Evolutionary conservation across 2,113 vertebrate species (phyloP), one percentile per base, ranked within the genome.

Genomic region (Hiodon tergisus): DNA sequence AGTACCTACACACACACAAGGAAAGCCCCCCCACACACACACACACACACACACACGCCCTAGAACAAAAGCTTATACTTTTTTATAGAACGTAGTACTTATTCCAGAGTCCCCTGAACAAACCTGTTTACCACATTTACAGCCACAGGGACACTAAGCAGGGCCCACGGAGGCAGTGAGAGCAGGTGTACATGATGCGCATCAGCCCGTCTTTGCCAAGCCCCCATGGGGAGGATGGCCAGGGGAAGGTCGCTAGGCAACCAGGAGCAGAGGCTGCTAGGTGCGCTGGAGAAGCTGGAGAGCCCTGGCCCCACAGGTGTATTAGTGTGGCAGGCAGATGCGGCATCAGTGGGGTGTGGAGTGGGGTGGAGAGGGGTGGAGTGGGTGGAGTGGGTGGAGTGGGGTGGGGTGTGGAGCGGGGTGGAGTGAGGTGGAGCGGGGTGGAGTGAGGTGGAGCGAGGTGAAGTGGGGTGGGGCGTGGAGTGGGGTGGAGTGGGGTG

Each of bases 211-310:
- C 68, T 54, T 11, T 4, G 68, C 52, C 14, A 2, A 13, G n/a
- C 52, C 68, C 68, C 51, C 31, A 31, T 31, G 11, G 51, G 52
- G 68, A 16, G 55, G 31, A 5, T 10, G 31, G 63, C n/a, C 63
- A 57, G 54, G 31, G 60, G 17, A 10, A 70, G 6, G 68, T 70
- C 53, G n/a, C 68, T 55, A 70, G 68, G 68, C 68, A 70, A 70
- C 67, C 3, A 11, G 8, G 68, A 16, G 51, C 62, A 46, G 52
- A 13, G 31, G 14, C 68, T 6, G 51, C 17, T 4, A 31, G 47
- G 62, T 31, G 6, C 62, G 62, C 62, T 0, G 62, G 62, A 46
- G 62, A 4, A 62, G 4, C 60, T 16, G 67, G 13, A 31, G 50
- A 52, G n/a, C 16, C 3, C 6, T 31, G 31, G 31, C 31, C 31